A percentile compares a stretch with the other conserved stretches of the same genome.
phyloP scores from a whole-genome alignment of 2,113 vertebrate genomes.

The human region DNA sequence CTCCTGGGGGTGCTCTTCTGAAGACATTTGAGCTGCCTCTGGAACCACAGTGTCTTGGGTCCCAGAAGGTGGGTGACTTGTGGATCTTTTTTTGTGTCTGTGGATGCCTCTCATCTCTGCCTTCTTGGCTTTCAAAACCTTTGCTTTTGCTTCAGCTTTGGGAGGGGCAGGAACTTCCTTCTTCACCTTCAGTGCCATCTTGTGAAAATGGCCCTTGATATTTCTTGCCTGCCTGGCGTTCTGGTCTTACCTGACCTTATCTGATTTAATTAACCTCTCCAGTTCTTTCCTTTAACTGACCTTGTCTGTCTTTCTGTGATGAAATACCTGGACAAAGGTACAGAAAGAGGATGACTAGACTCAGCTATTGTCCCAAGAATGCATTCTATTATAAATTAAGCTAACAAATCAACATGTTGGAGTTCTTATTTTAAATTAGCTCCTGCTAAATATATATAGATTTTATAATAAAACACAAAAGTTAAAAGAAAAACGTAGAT shows the following conservation, averaged over 20 bases:
- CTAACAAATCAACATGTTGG: neutral
- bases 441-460: neutral
- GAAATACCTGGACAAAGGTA: neutral
- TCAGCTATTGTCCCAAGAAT: neutral
- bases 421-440: neutral
- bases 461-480: neutral
- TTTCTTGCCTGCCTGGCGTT: neutral
- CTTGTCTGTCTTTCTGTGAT: neutral
- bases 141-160: too few species aligned
- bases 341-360: neutral
- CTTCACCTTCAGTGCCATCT: too few species aligned
- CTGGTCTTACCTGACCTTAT: neutral
- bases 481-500: neutral
- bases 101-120: too few species aligned
- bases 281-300: neutral
- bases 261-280: neutral
- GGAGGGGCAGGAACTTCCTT: too few species aligned
- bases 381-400: neutral
- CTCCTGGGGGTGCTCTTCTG: too few species aligned
- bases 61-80: too few species aligned
- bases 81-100: too few species aligned
- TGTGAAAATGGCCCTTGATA: neutral
- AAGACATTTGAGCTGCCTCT: too few species aligned
- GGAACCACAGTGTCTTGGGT: too few species aligned
- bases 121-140: too few species aligned